Percentiles rank a stretch among this genome's conserved stretches.
Conservation (phyloP, 2,888 invertebrate genomes). For the Hirudinaria manillensis region DNA sequence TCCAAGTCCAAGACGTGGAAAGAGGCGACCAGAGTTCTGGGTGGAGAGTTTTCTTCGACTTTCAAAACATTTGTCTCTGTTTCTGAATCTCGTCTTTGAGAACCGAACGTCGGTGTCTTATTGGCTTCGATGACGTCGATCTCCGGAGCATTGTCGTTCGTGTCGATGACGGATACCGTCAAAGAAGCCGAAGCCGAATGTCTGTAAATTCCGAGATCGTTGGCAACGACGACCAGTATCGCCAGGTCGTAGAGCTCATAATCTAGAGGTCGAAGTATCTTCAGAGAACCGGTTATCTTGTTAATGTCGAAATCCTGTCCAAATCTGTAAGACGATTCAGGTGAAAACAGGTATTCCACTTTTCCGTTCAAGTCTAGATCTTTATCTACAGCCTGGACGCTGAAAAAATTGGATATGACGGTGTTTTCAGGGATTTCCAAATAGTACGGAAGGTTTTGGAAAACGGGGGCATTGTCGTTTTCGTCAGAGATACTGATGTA, state of each 20-base stretch:
- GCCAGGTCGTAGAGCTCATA: constrained; percentile 22
- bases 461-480: constrained; percentile 39
- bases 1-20: constrained; percentile 17
- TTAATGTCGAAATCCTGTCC: constrained; percentile 34
- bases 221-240: constrained; percentile 28
- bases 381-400: constrained; percentile 35
- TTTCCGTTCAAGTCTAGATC: constrained; percentile 37
- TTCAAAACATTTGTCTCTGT: neutral
- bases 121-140: constrained; percentile 5
- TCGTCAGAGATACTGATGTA: constrained; percentile 36
- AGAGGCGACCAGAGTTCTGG: neutral
- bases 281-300: constrained; percentile 16
- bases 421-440: constrained; percentile 35
- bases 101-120: too few relatives aligned
- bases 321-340: constrained; percentile 26
- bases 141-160: constrained; percentile 33
- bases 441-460: constrained; percentile 32
- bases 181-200: constrained; percentile 23
- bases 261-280: constrained; percentile 16
- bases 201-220: constrained; percentile 4
- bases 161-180: constrained; percentile 25
- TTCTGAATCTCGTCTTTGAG: neutral
- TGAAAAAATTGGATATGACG: constrained; percentile 28
- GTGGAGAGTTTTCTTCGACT: neutral
- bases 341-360: constrained; percentile 32